These are phyloP conservation scores for Pampusana beccarii DNA, from an alignment of 2,113 vertebrate species.

Conservation along the genomic window DNA sequence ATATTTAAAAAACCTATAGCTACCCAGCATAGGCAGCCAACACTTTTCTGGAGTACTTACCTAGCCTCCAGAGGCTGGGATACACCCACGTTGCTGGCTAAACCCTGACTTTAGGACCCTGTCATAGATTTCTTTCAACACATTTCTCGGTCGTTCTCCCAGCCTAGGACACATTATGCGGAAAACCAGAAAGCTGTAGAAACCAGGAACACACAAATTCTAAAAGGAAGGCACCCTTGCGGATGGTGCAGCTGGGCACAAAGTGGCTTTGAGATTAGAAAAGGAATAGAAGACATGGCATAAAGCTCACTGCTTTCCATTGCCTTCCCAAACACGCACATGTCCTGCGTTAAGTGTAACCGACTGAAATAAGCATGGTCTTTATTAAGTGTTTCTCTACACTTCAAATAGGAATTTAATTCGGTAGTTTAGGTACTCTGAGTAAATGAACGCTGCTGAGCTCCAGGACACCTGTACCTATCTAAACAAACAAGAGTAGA, in stretches of 20 bases:
- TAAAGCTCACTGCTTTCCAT: not conserved
- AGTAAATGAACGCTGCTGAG: not conserved
- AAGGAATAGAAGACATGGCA: not conserved
- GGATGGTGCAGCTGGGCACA: not conserved
- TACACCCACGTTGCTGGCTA: not conserved
- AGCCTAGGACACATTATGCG: not conserved
- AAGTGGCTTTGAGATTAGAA: not conserved
- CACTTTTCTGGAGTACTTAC: not conserved
- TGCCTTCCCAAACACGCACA: not conserved
- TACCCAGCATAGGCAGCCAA: not conserved
- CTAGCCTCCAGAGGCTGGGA: not conserved
- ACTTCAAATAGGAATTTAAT: not conserved
- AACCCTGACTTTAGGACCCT: not conserved
- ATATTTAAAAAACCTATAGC: not conserved
- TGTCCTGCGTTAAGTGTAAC: not conserved
- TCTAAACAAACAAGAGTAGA: not conserved
- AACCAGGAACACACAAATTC: not conserved
- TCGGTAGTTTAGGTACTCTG: not conserved
- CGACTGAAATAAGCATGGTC: not conserved
- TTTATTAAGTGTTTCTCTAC: not conserved
- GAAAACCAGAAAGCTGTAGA: not conserved
- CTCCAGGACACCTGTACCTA: not conserved
- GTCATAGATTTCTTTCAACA: not conserved
- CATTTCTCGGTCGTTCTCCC: not conserved
- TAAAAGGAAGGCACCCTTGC: not conserved